These are phyloP conservation scores for Torymus texanus DNA, from an alignment of 2,888 invertebrate genomes.

Conservation along the genomic window DNA sequence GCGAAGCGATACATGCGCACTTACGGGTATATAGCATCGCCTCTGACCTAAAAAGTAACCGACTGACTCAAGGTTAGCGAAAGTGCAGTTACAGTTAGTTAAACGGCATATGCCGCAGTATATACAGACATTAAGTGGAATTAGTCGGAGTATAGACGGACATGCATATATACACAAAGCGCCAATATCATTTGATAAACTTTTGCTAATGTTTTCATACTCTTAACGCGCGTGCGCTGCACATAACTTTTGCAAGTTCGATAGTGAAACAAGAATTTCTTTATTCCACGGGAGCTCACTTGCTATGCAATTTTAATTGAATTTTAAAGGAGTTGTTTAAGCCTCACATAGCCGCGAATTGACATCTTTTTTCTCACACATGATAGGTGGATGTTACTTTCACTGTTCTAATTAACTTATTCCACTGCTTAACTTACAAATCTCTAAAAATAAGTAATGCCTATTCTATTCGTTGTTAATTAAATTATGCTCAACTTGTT, in stretches of 20 bases:
- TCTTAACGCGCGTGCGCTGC: not conserved
- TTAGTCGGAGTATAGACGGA: slow-evolving; percentile 15
- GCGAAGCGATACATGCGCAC: slow-evolving; percentile 3
- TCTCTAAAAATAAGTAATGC: no score
- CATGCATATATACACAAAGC: not conserved
- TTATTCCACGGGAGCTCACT: not conserved
- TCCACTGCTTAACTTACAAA: no score
- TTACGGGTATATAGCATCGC: not conserved
- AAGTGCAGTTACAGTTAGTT: slow-evolving; percentile 12
- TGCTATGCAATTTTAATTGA: not conserved
- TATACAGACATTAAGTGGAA: slow-evolving; percentile 18
- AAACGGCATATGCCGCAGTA: not conserved
- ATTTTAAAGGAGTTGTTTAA: not conserved
- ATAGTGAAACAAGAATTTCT: no score
- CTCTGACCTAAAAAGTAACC: no score
- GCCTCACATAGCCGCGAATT: not conserved
- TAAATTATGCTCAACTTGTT: no score
- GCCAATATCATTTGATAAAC: no score
- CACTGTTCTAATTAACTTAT: no score
- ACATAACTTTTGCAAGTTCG: no score
- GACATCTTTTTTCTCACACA: not conserved
- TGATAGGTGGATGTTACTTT: no score
- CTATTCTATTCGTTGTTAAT: no score
- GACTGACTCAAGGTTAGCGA: not conserved
- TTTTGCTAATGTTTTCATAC: no score